Conservation (phyloP, 2,113 vertebrate genomes). For the Chaetops frenatus region DNA sequence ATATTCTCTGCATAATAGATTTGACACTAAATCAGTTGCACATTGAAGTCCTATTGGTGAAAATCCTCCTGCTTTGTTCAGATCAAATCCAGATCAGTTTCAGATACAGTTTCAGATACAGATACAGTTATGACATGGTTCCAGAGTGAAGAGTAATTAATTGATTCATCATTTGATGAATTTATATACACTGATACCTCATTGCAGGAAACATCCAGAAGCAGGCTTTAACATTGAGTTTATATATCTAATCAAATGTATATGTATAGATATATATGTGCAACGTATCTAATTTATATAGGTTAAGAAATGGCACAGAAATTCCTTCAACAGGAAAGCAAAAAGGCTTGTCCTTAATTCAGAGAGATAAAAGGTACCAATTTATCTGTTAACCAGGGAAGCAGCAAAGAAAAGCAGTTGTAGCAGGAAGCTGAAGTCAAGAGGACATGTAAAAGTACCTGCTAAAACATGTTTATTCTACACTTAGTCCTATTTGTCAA, state of each 20-base stretch:
- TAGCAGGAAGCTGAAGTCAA: background rate
- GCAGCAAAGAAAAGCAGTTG: background rate
- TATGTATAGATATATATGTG: background rate
- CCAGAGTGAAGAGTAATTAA: background rate
- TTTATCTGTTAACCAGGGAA: background rate
- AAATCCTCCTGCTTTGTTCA: background rate
- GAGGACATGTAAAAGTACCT: background rate
- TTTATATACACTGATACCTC: background rate
- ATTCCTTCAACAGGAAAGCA: background rate
- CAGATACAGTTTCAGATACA: background rate
- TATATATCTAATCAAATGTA: background rate
- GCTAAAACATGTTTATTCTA: background rate
- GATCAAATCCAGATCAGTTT: background rate
- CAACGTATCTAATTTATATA: background rate
- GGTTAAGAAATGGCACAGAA: background rate
- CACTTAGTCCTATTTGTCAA: background rate
- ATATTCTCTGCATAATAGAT: background rate
- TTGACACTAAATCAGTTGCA: background rate
- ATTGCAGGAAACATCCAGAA: background rate
- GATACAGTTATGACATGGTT: background rate
- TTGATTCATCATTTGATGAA: background rate
- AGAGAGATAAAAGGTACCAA: background rate
- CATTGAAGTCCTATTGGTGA: background rate
- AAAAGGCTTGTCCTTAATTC: background rate
- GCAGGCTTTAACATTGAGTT: background rate